Percentiles rank a stretch among this genome's conserved stretches.
These are phyloP conservation scores for Camelus dromedarius DNA, from an alignment of 2,113 vertebrate species.

Conservation along the genomic window DNA sequence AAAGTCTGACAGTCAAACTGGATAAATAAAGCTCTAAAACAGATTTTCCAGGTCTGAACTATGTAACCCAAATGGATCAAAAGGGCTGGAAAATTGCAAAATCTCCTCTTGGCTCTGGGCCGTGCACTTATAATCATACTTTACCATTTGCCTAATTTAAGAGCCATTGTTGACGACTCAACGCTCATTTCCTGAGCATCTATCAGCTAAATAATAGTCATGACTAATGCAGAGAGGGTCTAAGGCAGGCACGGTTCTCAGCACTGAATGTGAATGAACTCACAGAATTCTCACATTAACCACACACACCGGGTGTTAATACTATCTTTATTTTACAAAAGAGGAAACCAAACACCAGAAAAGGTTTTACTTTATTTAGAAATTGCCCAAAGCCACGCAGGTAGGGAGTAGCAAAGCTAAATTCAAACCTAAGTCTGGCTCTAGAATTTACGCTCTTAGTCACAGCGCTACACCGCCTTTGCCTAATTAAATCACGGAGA, in stretches of 20 bases:
- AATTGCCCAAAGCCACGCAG: neutral
- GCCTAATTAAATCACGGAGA: neutral
- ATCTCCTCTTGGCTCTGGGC: constrained; percentile 35
- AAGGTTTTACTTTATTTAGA: neutral
- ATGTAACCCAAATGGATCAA: neutral
- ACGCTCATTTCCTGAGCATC: neutral
- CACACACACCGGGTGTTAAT: neutral
- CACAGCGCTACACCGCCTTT: neutral
- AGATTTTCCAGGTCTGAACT: constrained; percentile 35
- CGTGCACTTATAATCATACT: neutral
- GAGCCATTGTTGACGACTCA: neutral
- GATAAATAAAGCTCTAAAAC: constrained; percentile 13
- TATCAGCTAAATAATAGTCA: neutral
- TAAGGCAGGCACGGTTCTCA: neutral
- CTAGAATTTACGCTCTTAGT: neutral
- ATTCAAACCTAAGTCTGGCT: neutral
- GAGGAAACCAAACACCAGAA: neutral
- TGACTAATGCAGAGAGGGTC: neutral
- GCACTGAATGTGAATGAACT: neutral
- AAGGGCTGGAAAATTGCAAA: constrained; percentile 59
- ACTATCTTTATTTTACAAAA: neutral
- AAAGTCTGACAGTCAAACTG: constrained; percentile 6
- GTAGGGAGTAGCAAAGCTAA: neutral
- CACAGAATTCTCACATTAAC: neutral
- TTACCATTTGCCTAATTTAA: neutral